Percentiles rank a stretch among this genome's conserved stretches.
These are phyloP conservation scores for Prenolepis imparis DNA, from an alignment of 2,888 invertebrate genomes.

Conservation along the genomic window DNA sequence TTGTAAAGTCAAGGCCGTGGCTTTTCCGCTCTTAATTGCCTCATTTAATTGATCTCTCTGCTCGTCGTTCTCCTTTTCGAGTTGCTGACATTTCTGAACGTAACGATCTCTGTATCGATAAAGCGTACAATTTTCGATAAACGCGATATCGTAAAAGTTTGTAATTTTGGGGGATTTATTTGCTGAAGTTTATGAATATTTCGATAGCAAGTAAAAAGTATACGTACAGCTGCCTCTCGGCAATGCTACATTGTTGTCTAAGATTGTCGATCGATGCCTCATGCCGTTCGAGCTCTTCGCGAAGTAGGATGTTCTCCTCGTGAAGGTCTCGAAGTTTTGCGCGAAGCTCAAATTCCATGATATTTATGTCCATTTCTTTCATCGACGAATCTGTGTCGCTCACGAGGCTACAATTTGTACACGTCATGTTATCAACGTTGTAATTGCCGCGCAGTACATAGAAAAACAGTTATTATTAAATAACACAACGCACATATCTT, in stretches of 20 bases:
- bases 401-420: conserved; percentile 24
- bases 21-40: conserved; percentile 1
- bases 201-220: background rate
- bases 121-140: background rate
- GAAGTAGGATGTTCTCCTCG: conserved; percentile 24
- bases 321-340: conserved; percentile 15
- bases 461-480: conserved; percentile 9
- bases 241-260: background rate
- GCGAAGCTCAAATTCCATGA: conserved; percentile 27
- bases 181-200: background rate
- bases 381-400: conserved; percentile 38
- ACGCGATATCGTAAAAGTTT: background rate
- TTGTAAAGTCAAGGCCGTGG: background rate
- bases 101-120: conserved; percentile 40
- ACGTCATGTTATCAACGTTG: background rate
- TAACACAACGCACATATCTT: background rate
- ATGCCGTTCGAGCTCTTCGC: conserved; percentile 29
- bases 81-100: conserved; percentile 41
- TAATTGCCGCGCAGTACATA: background rate
- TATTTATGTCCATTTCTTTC: conserved; percentile 11
- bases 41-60: conserved; percentile 39
- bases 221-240: conserved; percentile 26
- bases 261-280: conserved; percentile 18
- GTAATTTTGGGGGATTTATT: background rate
- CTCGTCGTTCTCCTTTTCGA: conserved; percentile 48